A percentile compares a stretch with the other conserved stretches of the same genome.
Conservation (phyloP, 1,140 invertebrate genomes). For the Centruroides vittatus region DNA sequence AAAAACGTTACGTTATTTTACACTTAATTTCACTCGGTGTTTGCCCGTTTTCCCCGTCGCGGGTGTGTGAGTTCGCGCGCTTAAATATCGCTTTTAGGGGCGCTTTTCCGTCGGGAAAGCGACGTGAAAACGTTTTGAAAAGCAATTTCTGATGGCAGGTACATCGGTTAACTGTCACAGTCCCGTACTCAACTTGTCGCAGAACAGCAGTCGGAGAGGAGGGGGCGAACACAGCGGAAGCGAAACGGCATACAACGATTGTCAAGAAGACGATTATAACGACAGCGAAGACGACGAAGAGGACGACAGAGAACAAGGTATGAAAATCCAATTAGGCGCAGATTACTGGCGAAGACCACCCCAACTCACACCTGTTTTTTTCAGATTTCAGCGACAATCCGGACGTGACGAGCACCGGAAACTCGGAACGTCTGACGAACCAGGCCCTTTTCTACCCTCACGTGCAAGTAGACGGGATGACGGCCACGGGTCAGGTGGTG, state of each 20-base stretch:
- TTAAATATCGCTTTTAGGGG: too few relatives aligned
- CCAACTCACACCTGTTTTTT: not conserved
- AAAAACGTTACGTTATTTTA: too few relatives aligned
- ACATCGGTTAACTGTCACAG: conserved; percentile 58
- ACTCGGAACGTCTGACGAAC: conserved; percentile 16
- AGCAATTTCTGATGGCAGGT: not conserved
- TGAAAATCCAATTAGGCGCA: not conserved
- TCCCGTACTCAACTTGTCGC: conserved; percentile 76
- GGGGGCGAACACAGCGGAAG: conserved; percentile 41
- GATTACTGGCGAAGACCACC: too few relatives aligned
- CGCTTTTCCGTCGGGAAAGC: too few relatives aligned
- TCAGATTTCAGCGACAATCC: conserved; percentile 22
- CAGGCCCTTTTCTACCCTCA: conserved; percentile 7
- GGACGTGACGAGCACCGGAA: conserved; percentile 21
- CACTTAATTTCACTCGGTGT: too few relatives aligned
- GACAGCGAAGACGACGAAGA: conserved; percentile 43
- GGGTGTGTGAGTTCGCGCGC: too few relatives aligned
- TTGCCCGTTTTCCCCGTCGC: too few relatives aligned
- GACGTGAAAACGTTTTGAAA: too few relatives aligned
- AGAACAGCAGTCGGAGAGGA: conserved; percentile 41
- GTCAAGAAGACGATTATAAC: conserved; percentile 52
- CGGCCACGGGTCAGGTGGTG: conserved; percentile 27
- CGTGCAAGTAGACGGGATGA: conserved; percentile 25
- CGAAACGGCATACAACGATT: conserved; percentile 35
- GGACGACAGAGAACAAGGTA: conserved; percentile 25